These are phyloP conservation scores for Liopterus haemorrhoidalis DNA, from an alignment of 2,888 invertebrate genomes.

Conservation along the genomic window DNA sequence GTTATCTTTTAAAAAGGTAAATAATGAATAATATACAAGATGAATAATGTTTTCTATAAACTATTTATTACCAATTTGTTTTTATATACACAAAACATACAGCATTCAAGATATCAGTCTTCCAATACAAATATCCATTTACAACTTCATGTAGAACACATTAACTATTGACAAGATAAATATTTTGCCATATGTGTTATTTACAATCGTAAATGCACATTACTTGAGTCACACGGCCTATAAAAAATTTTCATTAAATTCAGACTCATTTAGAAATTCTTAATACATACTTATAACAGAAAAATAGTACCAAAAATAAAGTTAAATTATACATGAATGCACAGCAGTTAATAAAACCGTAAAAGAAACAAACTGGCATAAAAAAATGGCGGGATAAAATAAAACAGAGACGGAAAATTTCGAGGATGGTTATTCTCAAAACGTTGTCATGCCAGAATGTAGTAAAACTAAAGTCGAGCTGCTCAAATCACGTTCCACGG, in stretches of 20 bases:
- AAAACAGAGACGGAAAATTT: no score
- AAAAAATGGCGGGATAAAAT: no score
- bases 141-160: constrained; percentile 23
- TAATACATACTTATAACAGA: constrained; percentile 5
- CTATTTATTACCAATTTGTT: constrained; percentile 35
- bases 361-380: no score
- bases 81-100: constrained; percentile 43
- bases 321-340: no score
- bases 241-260: constrained; percentile 26
- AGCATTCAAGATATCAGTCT: constrained; percentile 48
- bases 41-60: constrained; percentile 34
- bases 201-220: constrained; percentile 45
- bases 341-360: no score
- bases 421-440: no score
- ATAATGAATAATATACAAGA: not conserved
- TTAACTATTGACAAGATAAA: constrained; percentile 21
- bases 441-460: no score
- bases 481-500: no score
- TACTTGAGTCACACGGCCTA: constrained; percentile 47
- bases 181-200: constrained; percentile 24
- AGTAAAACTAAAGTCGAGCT: no score
- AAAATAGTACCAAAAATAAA: not conserved
- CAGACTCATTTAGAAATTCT: constrained; percentile 18
- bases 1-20: no score
- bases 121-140: constrained; percentile 37